Evolutionary conservation across 1,140 invertebrate species (phyloP), one percentile per base, ranked within the genome.

Genomic region (Linepithema humile): DNA sequence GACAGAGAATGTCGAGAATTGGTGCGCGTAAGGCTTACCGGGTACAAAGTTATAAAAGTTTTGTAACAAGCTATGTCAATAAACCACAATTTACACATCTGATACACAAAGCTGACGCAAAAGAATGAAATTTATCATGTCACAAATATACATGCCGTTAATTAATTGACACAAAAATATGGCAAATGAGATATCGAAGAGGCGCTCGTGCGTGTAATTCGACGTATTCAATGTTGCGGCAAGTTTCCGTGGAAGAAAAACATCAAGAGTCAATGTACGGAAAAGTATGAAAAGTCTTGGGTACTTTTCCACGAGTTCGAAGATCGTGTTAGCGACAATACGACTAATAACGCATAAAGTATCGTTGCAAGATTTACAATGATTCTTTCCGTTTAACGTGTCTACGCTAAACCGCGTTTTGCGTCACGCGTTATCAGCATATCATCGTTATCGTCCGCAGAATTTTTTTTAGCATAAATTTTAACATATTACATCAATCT

Each of bases 291-390:
- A 65, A 2, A 35, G 20, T 26, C 20, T 40, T 17, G 48, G n/a
- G 35, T 78, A 78, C 26, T 78, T 69, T 78, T 78, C 62, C 75
- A 69, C 1, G 20, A 55, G 5, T 67, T 78, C 2, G 32, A 32
- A 67, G 12, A 53, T 64, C n/a, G 0, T 2, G 15, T 59, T 17
- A 40, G 4, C 5, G 1, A 64, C 35, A 57, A 32, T 23, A 53
- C 43, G 40, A 29, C 29, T 60, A 60, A 60, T 32, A 15, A 23
- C n/a, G n/a, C n/a, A n/a, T n/a, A n/a, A n/a, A 48, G n/a, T 3
- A 7, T 0, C 7, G 4, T 72, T 57, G 55, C 20, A 15, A n/a
- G 48, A 23, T n/a, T 40, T 17, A 5, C 3, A 5, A 43, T 9
- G 23, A 5, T 74, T 35, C 10, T 74, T 73, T 35, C 1, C 10